A percentile compares a stretch with the other conserved stretches of the same genome.
These are phyloP conservation scores for Ricordea florida DNA, from an alignment of 92 coral and sea anemone genomes.

Conservation along the genomic window DNA sequence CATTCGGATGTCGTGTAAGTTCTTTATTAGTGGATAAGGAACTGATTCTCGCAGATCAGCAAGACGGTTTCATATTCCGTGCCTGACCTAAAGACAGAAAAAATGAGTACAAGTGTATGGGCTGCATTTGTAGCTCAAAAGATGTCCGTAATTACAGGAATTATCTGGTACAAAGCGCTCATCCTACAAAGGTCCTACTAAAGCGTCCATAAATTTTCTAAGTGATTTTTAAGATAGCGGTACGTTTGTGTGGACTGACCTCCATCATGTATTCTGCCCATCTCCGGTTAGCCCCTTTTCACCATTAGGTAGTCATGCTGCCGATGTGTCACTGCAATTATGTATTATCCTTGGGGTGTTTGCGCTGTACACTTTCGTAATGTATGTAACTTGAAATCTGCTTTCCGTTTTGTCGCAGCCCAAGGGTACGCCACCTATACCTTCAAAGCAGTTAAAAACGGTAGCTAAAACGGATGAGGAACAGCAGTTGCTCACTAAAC, in stretches of 20 bases:
- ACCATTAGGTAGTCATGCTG: too few relatives aligned
- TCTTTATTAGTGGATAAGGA: too few relatives aligned
- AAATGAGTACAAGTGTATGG: too few relatives aligned
- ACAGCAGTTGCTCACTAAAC: conserved; percentile 52
- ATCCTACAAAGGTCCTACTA: background rate
- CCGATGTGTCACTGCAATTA: background rate
- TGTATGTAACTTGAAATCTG: background rate
- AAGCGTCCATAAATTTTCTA: too few relatives aligned
- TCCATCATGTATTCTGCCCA: background rate
- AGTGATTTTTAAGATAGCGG: conserved; percentile 11
- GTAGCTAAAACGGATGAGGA: conserved; percentile 41
- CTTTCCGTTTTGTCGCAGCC: background rate
- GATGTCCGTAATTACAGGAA: too few relatives aligned
- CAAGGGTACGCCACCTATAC: background rate
- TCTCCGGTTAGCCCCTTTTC: too few relatives aligned
- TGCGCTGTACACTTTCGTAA: background rate
- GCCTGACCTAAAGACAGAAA: too few relatives aligned
- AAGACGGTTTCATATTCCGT: too few relatives aligned
- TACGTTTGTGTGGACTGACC: background rate
- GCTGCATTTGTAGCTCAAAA: too few relatives aligned
- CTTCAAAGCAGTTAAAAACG: conserved; percentile 17
- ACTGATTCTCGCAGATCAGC: too few relatives aligned
- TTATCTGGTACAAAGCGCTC: too few relatives aligned
- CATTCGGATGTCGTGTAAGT: too few relatives aligned
- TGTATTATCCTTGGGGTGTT: background rate